Conservation (phyloP, 2,113 vertebrate genomes). For the Marcusenius ussheri region DNA sequence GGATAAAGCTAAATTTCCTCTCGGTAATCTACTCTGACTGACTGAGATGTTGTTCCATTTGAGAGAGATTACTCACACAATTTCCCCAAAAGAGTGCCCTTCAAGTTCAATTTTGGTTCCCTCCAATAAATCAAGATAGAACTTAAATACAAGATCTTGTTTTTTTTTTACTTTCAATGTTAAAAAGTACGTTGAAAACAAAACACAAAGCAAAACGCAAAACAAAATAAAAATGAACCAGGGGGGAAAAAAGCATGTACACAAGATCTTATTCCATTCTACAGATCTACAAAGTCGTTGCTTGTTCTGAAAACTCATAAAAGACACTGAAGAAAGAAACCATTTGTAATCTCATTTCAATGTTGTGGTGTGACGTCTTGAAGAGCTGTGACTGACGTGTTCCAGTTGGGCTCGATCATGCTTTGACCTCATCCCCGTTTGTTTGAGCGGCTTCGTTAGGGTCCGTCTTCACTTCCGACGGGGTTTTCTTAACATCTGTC, state of each 20-base stretch:
- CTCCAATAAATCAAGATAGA: slow-evolving; percentile 18
- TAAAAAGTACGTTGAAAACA: slow-evolving; percentile 14
- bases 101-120: slow-evolving; percentile 23
- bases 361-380: slow-evolving; percentile 49
- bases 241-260: slow-evolving; percentile 57
- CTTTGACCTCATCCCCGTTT: slow-evolving; percentile 93
- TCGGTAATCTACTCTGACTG: slow-evolving; percentile 38
- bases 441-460: slow-evolving; percentile 89
- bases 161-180: slow-evolving; percentile 30
- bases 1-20: slow-evolving; percentile 52
- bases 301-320: slow-evolving; percentile 63
- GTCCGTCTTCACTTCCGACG: slow-evolving; percentile 82
- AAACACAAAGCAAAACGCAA: slow-evolving; percentile 10
- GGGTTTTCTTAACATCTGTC: slow-evolving; percentile 65
- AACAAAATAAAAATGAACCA: neutral
- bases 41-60: slow-evolving; percentile 16
- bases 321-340: slow-evolving; percentile 75
- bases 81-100: slow-evolving; percentile 30
- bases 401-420: slow-evolving; percentile 59
- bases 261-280: slow-evolving; percentile 68
- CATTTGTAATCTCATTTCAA: slow-evolving; percentile 43
- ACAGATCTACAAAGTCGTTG: slow-evolving; percentile 61
- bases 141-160: slow-evolving; percentile 16
- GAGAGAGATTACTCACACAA: slow-evolving; percentile 27
- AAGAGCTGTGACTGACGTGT: slow-evolving; percentile 44